Conservation (phyloP, 2,113 vertebrate species). For the Lamprotornis superbus region DNA sequence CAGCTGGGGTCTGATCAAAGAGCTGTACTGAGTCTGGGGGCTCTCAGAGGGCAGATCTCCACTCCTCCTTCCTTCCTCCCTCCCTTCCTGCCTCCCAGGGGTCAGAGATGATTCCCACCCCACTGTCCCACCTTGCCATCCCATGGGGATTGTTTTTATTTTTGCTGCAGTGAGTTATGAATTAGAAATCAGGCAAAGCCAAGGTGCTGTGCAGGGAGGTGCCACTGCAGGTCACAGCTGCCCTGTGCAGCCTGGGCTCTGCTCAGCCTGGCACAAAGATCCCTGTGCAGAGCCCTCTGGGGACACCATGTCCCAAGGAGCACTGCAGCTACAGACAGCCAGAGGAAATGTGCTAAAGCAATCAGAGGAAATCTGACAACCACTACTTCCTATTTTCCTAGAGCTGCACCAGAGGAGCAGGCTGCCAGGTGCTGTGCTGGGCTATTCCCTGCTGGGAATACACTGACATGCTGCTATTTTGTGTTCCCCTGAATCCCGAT, state of each 20-base stretch:
- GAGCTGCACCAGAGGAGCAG: not conserved
- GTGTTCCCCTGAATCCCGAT: not conserved
- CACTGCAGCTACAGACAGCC: not conserved
- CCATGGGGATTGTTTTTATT: not conserved
- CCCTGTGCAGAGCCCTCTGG: not conserved
- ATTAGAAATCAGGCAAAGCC: not conserved
- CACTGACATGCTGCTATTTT: not conserved
- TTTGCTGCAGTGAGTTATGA: not conserved
- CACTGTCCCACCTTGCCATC: not conserved
- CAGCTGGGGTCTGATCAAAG: not conserved
- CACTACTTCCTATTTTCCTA: not conserved
- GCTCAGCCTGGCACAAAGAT: not conserved
- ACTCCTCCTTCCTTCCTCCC: not conserved
- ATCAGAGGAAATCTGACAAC: not conserved
- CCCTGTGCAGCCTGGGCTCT: not conserved
- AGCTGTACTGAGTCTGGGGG: not conserved
- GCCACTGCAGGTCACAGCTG: not conserved
- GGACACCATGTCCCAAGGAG: not conserved
- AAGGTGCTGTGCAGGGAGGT: not conserved
- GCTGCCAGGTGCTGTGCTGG: not conserved
- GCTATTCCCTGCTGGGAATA: not conserved
- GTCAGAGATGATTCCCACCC: not conserved
- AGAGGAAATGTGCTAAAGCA: not conserved
- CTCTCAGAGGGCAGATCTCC: not conserved
- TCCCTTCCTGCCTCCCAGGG: not conserved